Percentiles rank a stretch among this genome's conserved stretches.
These are phyloP conservation scores for Minunthozetes semirufus DNA, from an alignment of 2,888 invertebrate genomes.

Conservation along the genomic window DNA sequence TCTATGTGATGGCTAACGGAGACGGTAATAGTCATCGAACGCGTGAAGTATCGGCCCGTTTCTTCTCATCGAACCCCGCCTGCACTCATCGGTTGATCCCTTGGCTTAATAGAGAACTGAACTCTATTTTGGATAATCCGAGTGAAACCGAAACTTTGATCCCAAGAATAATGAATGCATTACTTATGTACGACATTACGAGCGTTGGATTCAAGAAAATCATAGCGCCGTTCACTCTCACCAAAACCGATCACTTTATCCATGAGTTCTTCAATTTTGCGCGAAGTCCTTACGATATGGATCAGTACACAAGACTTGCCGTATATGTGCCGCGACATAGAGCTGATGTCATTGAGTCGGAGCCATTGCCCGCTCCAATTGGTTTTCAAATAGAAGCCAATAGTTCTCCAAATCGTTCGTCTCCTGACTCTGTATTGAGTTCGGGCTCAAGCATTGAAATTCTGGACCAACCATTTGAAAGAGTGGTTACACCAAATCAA, in stretches of 20 bases:
- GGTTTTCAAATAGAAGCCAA: neutral
- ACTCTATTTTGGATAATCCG: conserved; percentile 57
- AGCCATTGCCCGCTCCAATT: neutral
- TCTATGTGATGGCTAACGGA: conserved; percentile 65
- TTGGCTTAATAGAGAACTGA: conserved; percentile 79
- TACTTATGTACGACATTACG: conserved; percentile 55
- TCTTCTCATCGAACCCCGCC: conserved; percentile 58
- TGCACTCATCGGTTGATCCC: conserved; percentile 74
- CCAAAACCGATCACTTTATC: conserved; percentile 73
- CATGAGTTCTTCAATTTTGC: conserved; percentile 83
- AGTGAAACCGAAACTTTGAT: conserved; percentile 53
- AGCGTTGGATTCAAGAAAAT: conserved; percentile 61
- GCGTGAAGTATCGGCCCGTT: conserved; percentile 63
- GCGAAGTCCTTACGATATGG: conserved; percentile 74
- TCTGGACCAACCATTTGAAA: neutral
- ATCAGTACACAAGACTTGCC: conserved; percentile 55
- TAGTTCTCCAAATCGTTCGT: neutral
- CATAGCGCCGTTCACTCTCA: conserved; percentile 62
- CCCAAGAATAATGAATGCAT: conserved; percentile 61
- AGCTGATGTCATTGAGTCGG: conserved; percentile 1
- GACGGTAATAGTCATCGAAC: conserved; percentile 61
- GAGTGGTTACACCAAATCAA: neutral
- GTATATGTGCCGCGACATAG: conserved; percentile 44
- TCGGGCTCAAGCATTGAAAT: conserved; percentile 1
- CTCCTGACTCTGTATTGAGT: neutral